phyloP scores from a whole-genome alignment of 2,113 vertebrate genomes.

The Actinemys pallida region DNA sequence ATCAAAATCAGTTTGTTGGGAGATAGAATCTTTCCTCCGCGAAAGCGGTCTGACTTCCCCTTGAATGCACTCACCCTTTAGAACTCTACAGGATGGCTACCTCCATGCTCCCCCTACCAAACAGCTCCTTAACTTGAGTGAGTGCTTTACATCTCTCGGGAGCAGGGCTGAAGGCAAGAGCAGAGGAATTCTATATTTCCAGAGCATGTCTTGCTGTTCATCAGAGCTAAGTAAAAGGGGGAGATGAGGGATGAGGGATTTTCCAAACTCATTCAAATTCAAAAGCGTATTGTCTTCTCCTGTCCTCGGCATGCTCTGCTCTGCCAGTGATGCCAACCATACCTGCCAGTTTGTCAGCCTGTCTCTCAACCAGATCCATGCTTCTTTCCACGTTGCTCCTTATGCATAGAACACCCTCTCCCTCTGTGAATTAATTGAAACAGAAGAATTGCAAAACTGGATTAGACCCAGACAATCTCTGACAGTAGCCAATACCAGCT shows the following conservation, averaged over 20 bases:
- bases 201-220: background rate
- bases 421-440: background rate
- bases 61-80: slow-evolving; percentile 39
- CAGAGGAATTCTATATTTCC: background rate
- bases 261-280: background rate
- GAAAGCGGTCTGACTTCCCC: slow-evolving; percentile 54
- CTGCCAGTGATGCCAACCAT: background rate
- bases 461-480: background rate
- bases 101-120: slow-evolving; percentile 30
- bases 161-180: background rate
- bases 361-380: background rate
- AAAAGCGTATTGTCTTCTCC: background rate
- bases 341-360: background rate
- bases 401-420: background rate
- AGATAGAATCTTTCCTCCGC: slow-evolving; percentile 42
- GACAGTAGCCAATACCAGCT: background rate
- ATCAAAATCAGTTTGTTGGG: slow-evolving; percentile 58
- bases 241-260: background rate
- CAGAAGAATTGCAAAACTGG: too few relatives aligned
- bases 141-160: background rate
- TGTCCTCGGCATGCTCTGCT: background rate
- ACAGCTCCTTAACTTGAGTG: background rate
- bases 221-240: background rate
- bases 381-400: background rate
- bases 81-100: background rate